Percentiles rank a stretch among this genome's conserved stretches.
These are phyloP conservation scores for Orcinus orca DNA, from an alignment of 2,113 vertebrate genomes.

Conservation along the genomic window DNA sequence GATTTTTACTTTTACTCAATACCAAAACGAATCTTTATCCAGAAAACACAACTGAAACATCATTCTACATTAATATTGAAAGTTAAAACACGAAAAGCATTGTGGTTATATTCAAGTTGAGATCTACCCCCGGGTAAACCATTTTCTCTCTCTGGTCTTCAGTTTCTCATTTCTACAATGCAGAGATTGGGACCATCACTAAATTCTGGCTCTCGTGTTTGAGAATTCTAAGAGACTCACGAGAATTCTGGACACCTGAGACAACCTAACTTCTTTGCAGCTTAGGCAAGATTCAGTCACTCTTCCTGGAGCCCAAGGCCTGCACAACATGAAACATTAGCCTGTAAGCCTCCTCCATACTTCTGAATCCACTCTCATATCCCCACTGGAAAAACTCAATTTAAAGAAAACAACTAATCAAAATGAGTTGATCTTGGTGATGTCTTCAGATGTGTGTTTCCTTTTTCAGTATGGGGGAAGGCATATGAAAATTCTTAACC, in stretches of 20 bases:
- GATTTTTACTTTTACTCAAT: slow-evolving; percentile 44
- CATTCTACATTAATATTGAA: slow-evolving; percentile 12
- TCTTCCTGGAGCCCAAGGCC: background rate
- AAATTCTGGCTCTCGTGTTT: slow-evolving; percentile 32
- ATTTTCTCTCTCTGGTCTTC: background rate
- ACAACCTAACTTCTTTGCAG: slow-evolving; percentile 33
- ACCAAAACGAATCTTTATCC: slow-evolving; percentile 16
- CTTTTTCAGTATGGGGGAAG: background rate
- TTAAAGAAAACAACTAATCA: slow-evolving; percentile 42
- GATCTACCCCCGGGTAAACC: background rate
- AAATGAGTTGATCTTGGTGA: background rate
- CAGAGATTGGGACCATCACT: background rate
- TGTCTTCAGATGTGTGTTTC: background rate
- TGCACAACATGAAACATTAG: background rate
- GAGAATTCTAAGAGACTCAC: slow-evolving; percentile 19
- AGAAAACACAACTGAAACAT: slow-evolving; percentile 5
- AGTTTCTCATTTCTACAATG: slow-evolving; percentile 6
- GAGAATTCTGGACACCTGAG: background rate
- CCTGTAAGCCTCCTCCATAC: background rate
- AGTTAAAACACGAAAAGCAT: slow-evolving; percentile 2
- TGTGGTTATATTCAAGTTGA: background rate
- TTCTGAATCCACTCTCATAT: background rate
- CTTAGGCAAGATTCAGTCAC: background rate
- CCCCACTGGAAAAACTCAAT: background rate
- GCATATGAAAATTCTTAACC: background rate